phyloP scores from a whole-genome alignment of 2,113 vertebrate species.

The Boulengeromyrus knoepffleri region DNA sequence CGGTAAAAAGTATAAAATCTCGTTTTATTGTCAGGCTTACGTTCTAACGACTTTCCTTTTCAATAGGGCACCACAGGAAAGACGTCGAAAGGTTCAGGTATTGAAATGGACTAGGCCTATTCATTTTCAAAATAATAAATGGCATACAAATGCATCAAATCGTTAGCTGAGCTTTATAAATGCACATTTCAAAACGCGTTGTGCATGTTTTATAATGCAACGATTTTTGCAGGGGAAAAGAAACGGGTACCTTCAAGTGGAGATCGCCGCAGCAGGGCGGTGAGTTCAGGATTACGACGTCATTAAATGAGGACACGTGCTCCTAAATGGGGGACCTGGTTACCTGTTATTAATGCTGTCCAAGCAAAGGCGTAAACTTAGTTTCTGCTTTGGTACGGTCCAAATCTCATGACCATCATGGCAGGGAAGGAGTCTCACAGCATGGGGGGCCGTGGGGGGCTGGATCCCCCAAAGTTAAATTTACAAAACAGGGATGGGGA shows the following conservation, averaged over 20 bases:
- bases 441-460: not conserved
- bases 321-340: not conserved
- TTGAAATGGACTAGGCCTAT: not conserved
- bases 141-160: not conserved
- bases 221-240: constrained; percentile 48
- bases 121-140: not conserved
- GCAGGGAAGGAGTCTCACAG: not conserved
- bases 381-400: not conserved
- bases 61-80: constrained; percentile 12
- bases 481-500: not conserved
- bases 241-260: constrained; percentile 57
- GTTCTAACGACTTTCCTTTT: not conserved
- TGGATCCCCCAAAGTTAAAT: not conserved
- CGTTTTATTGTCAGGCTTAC: not conserved
- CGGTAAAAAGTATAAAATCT: not conserved
- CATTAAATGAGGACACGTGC: not conserved
- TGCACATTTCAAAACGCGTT: not conserved
- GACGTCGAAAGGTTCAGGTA: constrained; percentile 14
- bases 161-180: not conserved
- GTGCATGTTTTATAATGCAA: not conserved
- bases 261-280: constrained; percentile 47
- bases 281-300: constrained; percentile 37
- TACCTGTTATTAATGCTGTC: not conserved
- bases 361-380: not conserved
- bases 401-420: not conserved